Percentiles rank a stretch among this genome's conserved stretches.
phyloP scores from a whole-genome alignment of 2,888 invertebrate genomes.

The Adelognathus sp. region DNA sequence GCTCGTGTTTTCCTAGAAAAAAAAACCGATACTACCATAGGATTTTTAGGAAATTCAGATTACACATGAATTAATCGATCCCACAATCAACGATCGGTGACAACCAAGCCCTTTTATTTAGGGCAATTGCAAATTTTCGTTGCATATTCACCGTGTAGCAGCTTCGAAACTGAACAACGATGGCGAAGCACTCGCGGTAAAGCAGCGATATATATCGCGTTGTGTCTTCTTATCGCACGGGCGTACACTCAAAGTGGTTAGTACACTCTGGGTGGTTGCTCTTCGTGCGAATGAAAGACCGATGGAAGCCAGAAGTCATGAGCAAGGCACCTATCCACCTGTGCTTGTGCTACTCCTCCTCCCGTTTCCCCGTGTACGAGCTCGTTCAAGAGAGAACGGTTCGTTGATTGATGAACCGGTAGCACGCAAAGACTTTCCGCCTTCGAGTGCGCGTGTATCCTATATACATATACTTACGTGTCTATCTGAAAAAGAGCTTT shows the following conservation, averaged over 20 bases:
- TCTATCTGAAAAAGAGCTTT: slow-evolving; percentile 22
- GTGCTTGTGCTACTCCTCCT: slow-evolving; percentile 25
- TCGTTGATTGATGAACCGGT: slow-evolving; percentile 74
- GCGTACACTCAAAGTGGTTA: slow-evolving; percentile 57
- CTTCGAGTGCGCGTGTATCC: slow-evolving; percentile 19
- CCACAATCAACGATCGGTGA: too few relatives aligned
- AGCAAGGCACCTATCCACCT: slow-evolving; percentile 55
- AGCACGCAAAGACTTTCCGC: slow-evolving; percentile 73
- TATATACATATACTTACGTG: slow-evolving; percentile 9
- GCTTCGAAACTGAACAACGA: slow-evolving; percentile 25
- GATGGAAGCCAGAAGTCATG: slow-evolving; percentile 74
- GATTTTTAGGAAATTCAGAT: too few relatives aligned
- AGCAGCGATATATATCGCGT: slow-evolving; percentile 7
- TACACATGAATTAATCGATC: too few relatives aligned
- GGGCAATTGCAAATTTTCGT: too few relatives aligned
- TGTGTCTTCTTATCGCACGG: slow-evolving; percentile 53
- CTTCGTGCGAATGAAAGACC: slow-evolving; percentile 67
- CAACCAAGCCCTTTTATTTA: too few relatives aligned
- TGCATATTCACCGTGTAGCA: not conserved
- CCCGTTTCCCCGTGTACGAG: slow-evolving; percentile 44
- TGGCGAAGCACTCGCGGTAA: not conserved
- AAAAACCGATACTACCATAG: too few relatives aligned
- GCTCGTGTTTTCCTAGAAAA: too few relatives aligned
- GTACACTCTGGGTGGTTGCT: slow-evolving; percentile 51
- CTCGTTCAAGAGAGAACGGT: slow-evolving; percentile 65